Conservation (phyloP, 2,888 invertebrate genomes). For the Imbricaverruca yamaguchii region DNA sequence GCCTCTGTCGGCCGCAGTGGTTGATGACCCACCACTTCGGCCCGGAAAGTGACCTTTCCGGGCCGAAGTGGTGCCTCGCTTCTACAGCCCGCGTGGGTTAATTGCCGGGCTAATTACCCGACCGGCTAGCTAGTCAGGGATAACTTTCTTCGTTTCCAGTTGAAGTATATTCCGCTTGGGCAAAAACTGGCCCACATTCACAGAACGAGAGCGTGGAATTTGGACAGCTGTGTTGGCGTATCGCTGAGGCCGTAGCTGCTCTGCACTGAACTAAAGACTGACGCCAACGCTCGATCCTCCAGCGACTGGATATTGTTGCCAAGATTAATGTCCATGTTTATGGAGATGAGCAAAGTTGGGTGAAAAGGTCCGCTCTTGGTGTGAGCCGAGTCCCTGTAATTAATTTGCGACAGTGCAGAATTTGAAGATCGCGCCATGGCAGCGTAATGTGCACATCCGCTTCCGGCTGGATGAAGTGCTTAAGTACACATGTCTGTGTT, state of each 20-base stretch:
- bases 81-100: too few species aligned
- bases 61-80: too few species aligned
- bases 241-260: not conserved
- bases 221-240: not conserved
- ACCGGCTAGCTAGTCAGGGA: too few species aligned
- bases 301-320: not conserved
- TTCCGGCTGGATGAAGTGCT: too few species aligned
- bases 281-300: not conserved
- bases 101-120: too few species aligned
- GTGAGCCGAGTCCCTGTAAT: not conserved
- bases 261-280: not conserved
- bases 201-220: too few species aligned
- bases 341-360: not conserved
- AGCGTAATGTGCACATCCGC: not conserved
- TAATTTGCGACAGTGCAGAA: not conserved
- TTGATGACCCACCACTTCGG: too few species aligned
- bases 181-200: too few species aligned
- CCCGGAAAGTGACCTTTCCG: too few species aligned
- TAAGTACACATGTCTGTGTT: not conserved
- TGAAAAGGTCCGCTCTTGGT: not conserved
- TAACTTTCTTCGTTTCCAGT: too few species aligned
- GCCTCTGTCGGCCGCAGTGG: too few species aligned
- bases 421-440: not conserved
- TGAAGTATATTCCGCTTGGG: too few species aligned
- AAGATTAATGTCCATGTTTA: not conserved